Percentiles rank a stretch among this genome's conserved stretches.
phyloP scores from a whole-genome alignment of 64 coral and sea anemone species.

The Anthopleura sola region DNA sequence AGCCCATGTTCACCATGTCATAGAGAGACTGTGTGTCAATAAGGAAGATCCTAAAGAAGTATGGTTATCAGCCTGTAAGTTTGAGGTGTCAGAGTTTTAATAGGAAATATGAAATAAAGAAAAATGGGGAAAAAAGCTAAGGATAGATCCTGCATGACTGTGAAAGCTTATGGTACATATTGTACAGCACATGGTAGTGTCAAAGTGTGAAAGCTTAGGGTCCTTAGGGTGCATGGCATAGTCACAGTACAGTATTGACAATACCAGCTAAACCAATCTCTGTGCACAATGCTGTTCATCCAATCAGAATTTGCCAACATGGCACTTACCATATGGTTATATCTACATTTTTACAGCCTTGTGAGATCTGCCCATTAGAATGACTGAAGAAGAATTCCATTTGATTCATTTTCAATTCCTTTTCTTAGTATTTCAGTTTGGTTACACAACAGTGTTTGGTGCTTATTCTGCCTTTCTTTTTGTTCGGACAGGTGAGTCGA shows the following conservation, averaged over 20 bases:
- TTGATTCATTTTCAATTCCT: neutral
- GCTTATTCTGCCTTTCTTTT: conserved; percentile 94
- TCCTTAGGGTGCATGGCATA: too few species aligned
- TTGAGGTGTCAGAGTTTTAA: too few species aligned
- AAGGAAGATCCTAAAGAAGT: conserved; percentile 65
- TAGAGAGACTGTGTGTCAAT: conserved; percentile 75
- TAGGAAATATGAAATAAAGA: too few species aligned
- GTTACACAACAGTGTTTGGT: conserved; percentile 95
- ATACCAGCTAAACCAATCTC: too few species aligned
- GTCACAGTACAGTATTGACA: too few species aligned
- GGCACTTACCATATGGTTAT: neutral
- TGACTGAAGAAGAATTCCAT: neutral
- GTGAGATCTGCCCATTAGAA: neutral
- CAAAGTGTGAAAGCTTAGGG: too few species aligned
- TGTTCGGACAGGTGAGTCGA: conserved; percentile 76
- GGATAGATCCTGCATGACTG: too few species aligned
- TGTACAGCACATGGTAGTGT: too few species aligned
- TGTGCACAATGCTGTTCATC: too few species aligned
- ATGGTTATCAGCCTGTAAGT: conserved; percentile 76
- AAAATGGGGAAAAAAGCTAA: too few species aligned
- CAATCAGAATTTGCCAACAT: too few species aligned
- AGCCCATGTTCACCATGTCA: conserved; percentile 98
- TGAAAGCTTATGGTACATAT: too few species aligned
- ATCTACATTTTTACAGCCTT: neutral
- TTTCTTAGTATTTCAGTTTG: conserved; percentile 93